phyloP scores from a whole-genome alignment of 2,888 invertebrate species.

The Drosophila sordidula region DNA sequence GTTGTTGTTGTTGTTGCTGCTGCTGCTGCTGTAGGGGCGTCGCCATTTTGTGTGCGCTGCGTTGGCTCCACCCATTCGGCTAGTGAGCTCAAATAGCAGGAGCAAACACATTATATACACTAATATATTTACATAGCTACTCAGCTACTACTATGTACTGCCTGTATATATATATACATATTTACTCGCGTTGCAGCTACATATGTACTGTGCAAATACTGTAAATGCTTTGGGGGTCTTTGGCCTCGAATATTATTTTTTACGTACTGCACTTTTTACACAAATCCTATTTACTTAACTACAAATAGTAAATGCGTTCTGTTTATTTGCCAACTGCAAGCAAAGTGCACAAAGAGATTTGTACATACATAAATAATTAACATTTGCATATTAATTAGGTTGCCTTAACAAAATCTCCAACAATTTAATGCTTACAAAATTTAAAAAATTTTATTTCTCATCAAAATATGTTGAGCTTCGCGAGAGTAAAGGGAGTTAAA shows the following conservation, averaged over 20 bases:
- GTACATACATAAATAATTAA: not conserved
- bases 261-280: conserved; percentile 11
- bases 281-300: conserved; percentile 11
- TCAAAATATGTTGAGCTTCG: not conserved
- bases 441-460: no score
- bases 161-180: conserved; percentile 1
- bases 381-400: conserved; percentile 4
- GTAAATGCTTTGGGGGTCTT: conserved; percentile 28
- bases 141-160: conserved; percentile 4
- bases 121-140: conserved; percentile 23
- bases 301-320: conserved; percentile 21
- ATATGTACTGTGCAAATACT: conserved; percentile 29
- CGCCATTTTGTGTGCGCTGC: conserved; percentile 58
- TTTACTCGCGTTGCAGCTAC: not conserved
- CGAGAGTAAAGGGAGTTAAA: no score
- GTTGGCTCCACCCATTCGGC: conserved; percentile 64
- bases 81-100: conserved; percentile 22
- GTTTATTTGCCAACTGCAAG: conserved; percentile 20
- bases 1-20: conserved; percentile 3
- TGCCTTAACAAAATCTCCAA: not conserved
- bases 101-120: conserved; percentile 34
- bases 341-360: conserved; percentile 4
- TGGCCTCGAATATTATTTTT: conserved; percentile 24
- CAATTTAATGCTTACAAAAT: not conserved
- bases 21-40: conserved; percentile 59